phyloP scores from a whole-genome alignment of 2,113 vertebrate species.

The Chamaetylas fuelleborni region DNA sequence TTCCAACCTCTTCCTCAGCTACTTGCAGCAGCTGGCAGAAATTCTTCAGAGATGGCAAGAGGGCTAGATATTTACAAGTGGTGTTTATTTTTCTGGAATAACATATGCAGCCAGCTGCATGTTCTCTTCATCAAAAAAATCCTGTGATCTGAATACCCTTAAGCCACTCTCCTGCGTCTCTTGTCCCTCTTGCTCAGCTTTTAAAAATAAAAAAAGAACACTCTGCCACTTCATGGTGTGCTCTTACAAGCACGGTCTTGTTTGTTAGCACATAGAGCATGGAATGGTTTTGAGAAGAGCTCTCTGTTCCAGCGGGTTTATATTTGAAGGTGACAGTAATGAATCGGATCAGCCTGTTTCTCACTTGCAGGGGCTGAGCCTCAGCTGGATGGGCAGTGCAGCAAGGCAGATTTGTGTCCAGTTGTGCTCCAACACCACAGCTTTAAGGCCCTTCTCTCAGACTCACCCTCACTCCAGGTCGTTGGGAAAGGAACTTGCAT shows the following conservation, averaged over 20 bases:
- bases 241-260: neutral
- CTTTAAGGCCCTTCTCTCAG: neutral
- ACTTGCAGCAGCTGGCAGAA: neutral
- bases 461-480: neutral
- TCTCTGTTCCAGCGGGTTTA: slow-evolving; percentile 38
- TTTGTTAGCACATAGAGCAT: neutral
- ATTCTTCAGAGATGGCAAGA: neutral
- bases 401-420: neutral
- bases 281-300: neutral
- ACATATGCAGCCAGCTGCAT: neutral
- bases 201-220: neutral
- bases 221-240: neutral
- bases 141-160: neutral
- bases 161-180: neutral
- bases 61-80: neutral
- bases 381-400: neutral
- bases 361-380: neutral
- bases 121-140: neutral
- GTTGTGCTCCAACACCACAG: neutral
- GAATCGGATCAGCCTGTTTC: slow-evolving; percentile 16
- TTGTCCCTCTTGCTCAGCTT: neutral
- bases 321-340: slow-evolving; percentile 22
- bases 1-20: neutral
- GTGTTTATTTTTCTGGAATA: slow-evolving; percentile 4
- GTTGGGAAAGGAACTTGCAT: neutral